Base-by-base conservation (phyloP, 2,797 vertebrate species). In the Muscicapa striata region DNA sequence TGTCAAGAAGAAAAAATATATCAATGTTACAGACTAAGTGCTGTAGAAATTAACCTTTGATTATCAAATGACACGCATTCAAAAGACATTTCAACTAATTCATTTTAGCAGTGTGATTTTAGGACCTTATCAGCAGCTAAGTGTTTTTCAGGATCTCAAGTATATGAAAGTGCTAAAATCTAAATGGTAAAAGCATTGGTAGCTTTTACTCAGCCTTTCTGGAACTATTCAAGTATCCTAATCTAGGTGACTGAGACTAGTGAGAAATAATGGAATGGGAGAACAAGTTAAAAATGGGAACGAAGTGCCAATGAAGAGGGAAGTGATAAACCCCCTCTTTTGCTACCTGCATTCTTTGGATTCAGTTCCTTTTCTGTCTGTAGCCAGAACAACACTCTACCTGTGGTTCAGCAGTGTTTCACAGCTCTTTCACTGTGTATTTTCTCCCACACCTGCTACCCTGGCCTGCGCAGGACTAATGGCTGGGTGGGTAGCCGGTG, bases 341-440 rank as follows among this genome's bases (percentile, higher is more conserved):
- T 62, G 61, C 4, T 97, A 98, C 97, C 97, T 95, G 97, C 82
- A 57, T 96, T 95, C 54, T 97, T 96, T 59, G 97, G 96, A 91
- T 97, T 97, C 62, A 96, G 81, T 32, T 98, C 96, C 73, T 96
- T 98, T 80, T 97, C 97, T 5, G 95, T 97, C 75, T 98, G 97
- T 52, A 98, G 89, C 32, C 23, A 89, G 49, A 98, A 98, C 92
- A 52, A 98, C 92, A 58, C 97, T 98, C 92, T 98, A 97, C 73
- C 96, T 96, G 48, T 95, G 84, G 26, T 95, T 97, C 82, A 98
- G 93, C 32, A 98, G 90, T 32, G 91, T 95, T 68, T 98, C 97
- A 72, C 95, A 97, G 76, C 94, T 98, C 49, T 94, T 97, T 97
- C 98, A 97, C 21, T 96, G 73, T 8, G 93, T 51, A 32, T 96